Evolutionary conservation across 2,113 vertebrate species (phyloP), one percentile per base, ranked within the genome.

Genomic region (Amphiprion ocellaris): DNA sequence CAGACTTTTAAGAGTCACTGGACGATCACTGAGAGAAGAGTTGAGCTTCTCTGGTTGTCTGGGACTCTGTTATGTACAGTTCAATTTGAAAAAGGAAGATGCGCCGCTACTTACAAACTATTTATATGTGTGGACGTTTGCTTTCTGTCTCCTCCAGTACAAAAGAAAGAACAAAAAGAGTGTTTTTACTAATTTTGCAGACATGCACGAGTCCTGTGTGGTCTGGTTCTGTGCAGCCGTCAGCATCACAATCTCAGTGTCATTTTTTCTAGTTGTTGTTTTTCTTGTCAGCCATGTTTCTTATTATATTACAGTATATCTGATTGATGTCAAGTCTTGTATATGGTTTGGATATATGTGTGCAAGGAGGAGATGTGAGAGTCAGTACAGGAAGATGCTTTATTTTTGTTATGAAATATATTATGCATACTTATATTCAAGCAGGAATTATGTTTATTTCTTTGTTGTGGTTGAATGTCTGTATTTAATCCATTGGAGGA

Each of bases 391-490:
- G 89, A 93, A 96, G 95, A 96, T 96, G 95, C 96, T 97, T 97
- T 98, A 97, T 97, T 97, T 97, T 97, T 96, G 96, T 96, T 97
- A 97, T 96, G 94, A 95, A 91, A 95, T 93, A 93, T 93, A 95
- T 96, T 96, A 95, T 94, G 94, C 95, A 96, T 96, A 95, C 90
- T 90, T 97, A 96, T 97, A 96, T 95, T 94, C 94, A 94, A 96
- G 87, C 92, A 94, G 86, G 92, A 96, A 95, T 94, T 93, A 95
- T 95, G 94, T 96, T 95, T 94, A 94, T 94, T 90, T 87, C 70
- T 89, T 95, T 95, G 92, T 96, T 96, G 95, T 95, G 93, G 94
- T 96, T 95, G 94, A 94, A 90, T 82, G 94, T 91, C 94, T 95
- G 94, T 96, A 95, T 97, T 96, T 96, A 95, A 95, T 96, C 95